Percentiles rank a stretch among this genome's conserved stretches.
These are phyloP conservation scores for Smittia aterrima DNA, from an alignment of 2,888 invertebrate species.

Conservation along the genomic window DNA sequence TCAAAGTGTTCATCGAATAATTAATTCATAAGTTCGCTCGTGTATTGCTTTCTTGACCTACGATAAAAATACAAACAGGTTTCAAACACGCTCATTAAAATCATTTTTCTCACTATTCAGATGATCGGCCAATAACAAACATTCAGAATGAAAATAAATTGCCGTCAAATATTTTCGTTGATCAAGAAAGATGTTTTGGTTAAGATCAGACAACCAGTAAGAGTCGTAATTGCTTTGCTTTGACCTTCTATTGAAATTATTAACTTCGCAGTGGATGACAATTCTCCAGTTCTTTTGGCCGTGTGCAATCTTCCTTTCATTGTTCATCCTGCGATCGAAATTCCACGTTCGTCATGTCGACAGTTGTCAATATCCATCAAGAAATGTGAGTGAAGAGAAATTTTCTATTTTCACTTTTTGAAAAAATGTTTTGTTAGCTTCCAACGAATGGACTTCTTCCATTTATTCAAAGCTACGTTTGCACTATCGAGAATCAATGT, in stretches of 20 bases:
- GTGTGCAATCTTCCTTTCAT: conserved; percentile 49
- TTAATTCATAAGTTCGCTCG: too few relatives aligned
- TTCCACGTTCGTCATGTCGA: conserved; percentile 49
- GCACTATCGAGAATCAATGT: conserved; percentile 64
- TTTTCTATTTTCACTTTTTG: too few relatives aligned
- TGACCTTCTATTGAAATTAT: background rate
- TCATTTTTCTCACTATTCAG: too few relatives aligned
- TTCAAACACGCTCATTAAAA: too few relatives aligned
- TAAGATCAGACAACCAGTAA: conserved; percentile 51
- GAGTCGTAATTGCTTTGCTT: conserved; percentile 41
- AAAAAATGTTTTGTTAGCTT: conserved; percentile 56
- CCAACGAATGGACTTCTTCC: conserved; percentile 74
- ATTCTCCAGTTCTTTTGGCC: conserved; percentile 51
- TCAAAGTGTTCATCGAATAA: too few relatives aligned
- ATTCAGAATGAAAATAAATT: conserved; percentile 34
- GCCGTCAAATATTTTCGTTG: conserved; percentile 50
- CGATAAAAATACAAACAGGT: too few relatives aligned
- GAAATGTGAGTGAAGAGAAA: too few relatives aligned
- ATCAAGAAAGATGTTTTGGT: conserved; percentile 52
- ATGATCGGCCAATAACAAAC: background rate
- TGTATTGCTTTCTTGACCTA: too few relatives aligned
- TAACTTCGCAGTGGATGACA: conserved; percentile 48
- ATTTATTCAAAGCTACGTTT: conserved; percentile 77
- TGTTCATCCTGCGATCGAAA: conserved; percentile 51
- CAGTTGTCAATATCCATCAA: conserved; percentile 54